Base-by-base conservation (phyloP, 2,113 vertebrate genomes). In the Mormyrus lacerda region DNA sequence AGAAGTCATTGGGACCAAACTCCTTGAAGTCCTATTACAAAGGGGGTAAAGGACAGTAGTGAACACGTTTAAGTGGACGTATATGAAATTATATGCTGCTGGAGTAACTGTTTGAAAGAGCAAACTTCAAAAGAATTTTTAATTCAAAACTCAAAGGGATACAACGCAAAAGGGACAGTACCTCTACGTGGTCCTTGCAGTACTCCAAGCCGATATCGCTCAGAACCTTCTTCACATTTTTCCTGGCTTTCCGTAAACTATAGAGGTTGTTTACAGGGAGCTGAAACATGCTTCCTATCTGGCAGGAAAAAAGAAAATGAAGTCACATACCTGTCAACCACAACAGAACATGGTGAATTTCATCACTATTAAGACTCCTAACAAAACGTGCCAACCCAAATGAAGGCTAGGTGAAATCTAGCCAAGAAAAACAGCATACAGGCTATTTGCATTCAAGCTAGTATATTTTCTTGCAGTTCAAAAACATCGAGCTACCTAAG, bases 251-350 rank as follows among this genome's bases (percentile, higher is more conserved):
- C 94, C 98, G 97, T 96, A 99, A 97, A 95, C 97, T 98, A 93
- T 97, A 96, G 91, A 99, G 97, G 94, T 99, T 99, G 95, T 99
- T 98, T 94, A 99, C 98, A 92, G 98, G 98, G 95, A 98, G 97
- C 90, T 99, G 98, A 97, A 98, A 99, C 98, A 99, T 99, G 94
- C 95, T 97, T 97, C 95, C 97, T 97, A 93, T 92, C 93, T 92
- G 92, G 15, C 10, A 94, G 91, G 93, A 91, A 94, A 93, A 92
- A 89, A 47, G 45, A n/a, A 88, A 84, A 88, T 79, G n/a, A 65
- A 42, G 65, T 82, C 10, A 69, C 42, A 7, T 17, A 24, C 24
- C 87, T 44, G 86, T 42, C 17, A 39, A 84, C 42, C 44, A 47
- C 44, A 24, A 85, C 4, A 85, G 84, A 85, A 85, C 24, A 50